Percentiles rank a stretch among this genome's conserved stretches.
Evolutionary conservation across 1,140 invertebrate species (phyloP).

Genomic region (Galendromus occidentalis): DNA sequence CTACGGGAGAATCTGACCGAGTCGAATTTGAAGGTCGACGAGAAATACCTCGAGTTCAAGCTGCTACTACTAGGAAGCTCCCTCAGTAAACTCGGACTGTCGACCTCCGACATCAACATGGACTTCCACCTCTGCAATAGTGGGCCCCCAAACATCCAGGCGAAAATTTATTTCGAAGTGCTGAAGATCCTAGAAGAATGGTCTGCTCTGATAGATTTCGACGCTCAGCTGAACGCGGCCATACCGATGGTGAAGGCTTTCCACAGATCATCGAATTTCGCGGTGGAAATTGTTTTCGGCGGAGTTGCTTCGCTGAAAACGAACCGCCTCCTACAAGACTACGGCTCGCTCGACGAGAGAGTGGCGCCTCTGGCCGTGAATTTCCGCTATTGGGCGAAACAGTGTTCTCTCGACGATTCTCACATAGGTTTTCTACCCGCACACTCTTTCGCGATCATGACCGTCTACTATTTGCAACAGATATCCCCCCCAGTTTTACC

Average conservation of each 20-base stretch:
- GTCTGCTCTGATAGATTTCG: background rate
- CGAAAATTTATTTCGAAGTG: slow-evolving; percentile 1
- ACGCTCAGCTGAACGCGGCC: background rate
- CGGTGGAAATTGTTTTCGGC: background rate
- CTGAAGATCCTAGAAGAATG: background rate
- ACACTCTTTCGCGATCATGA: slow-evolving; percentile 25
- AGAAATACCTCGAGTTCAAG: background rate
- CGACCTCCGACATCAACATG: background rate
- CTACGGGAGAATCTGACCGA: background rate
- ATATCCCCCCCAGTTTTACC: slow-evolving; percentile 24
- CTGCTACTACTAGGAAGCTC: background rate
- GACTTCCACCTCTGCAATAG: background rate
- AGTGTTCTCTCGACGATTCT: slow-evolving; percentile 12
- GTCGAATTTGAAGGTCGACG: background rate
- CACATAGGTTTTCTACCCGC: slow-evolving; percentile 25
- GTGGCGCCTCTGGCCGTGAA: background rate
- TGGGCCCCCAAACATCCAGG: background rate
- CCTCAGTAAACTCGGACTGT: background rate
- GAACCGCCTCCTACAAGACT: background rate
- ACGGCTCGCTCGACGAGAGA: background rate
- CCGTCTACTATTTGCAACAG: slow-evolving; percentile 27
- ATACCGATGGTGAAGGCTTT: background rate
- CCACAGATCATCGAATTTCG: background rate
- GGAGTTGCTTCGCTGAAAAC: background rate
- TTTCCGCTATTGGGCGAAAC: background rate